Evolutionary conservation across 2,888 invertebrate genomes (phyloP).

Genomic region (Spodoptera picta): DNA sequence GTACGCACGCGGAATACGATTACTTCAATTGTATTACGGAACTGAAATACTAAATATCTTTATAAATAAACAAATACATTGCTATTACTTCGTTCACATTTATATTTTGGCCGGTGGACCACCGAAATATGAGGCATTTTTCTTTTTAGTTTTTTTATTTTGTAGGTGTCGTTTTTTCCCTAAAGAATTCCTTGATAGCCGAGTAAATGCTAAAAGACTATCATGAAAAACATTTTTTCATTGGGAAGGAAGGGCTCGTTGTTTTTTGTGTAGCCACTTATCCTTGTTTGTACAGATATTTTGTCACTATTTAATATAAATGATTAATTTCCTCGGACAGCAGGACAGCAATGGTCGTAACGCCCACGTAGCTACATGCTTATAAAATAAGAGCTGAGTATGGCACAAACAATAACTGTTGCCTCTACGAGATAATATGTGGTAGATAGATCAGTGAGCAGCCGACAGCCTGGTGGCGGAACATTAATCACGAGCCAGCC

Average conservation of each 20-base stretch:
- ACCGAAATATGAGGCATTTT: conserved; percentile 29
- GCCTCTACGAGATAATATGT: conserved; percentile 36
- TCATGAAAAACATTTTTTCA: conserved; percentile 5
- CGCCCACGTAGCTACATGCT: conserved; percentile 3
- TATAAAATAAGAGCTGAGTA: conserved; percentile 11
- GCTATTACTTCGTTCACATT: conserved; percentile 18
- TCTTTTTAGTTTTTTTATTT: conserved; percentile 14
- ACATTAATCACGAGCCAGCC: conserved; percentile 63
- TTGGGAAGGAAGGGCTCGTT: neutral
- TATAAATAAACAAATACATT: conserved; percentile 4
- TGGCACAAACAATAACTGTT: conserved; percentile 35
- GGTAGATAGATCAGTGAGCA: conserved; percentile 27
- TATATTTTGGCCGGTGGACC: conserved; percentile 11
- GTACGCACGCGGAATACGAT: conserved; percentile 39
- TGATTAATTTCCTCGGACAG: neutral
- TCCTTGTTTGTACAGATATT: neutral
- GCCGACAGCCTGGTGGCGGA: conserved; percentile 28
- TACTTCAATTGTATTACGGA: conserved; percentile 16
- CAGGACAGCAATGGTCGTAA: conserved; percentile 9
- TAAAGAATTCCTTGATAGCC: conserved; percentile 23
- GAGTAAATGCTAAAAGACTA: conserved; percentile 14
- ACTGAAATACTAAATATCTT: conserved; percentile 13
- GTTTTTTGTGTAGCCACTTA: neutral
- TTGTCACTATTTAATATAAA: conserved; percentile 2
- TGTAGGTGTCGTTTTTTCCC: conserved; percentile 19